Conservation (phyloP, 1,140 invertebrate genomes). For the Caenorhabditis latens region DNA sequence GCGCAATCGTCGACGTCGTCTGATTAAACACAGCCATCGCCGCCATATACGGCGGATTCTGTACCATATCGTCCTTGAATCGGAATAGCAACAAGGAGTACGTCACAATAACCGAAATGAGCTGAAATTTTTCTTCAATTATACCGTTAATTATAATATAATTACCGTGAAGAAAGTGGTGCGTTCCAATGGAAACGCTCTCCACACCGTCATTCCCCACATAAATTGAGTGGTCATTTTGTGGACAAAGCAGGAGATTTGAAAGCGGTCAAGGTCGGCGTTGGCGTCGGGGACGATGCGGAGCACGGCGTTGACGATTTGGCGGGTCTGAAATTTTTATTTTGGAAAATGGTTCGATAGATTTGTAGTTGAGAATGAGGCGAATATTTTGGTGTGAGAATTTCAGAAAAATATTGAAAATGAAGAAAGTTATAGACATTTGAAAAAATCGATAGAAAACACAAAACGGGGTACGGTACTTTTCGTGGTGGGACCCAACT, state of each 20-base stretch:
- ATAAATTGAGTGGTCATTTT: constrained; percentile 76
- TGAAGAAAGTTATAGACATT: too few relatives aligned
- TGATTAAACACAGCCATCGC: constrained; percentile 15
- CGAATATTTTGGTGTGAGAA: too few relatives aligned
- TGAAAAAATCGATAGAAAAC: too few relatives aligned
- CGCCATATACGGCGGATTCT: constrained; percentile 40
- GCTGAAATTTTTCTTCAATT: constrained; percentile 57
- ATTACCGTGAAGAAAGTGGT: constrained; percentile 74
- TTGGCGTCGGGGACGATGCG: constrained; percentile 72
- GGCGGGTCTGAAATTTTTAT: constrained; percentile 69
- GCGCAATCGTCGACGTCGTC: background rate
- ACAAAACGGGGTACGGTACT: too few relatives aligned
- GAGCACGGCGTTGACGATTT: constrained; percentile 73
- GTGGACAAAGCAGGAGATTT: constrained; percentile 75
- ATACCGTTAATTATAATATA: background rate
- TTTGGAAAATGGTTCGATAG: too few relatives aligned
- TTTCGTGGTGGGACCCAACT: too few relatives aligned
- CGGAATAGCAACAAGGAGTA: constrained; percentile 73
- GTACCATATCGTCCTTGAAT: constrained; percentile 67
- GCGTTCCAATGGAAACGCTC: constrained; percentile 74
- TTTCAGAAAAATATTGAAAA: too few relatives aligned
- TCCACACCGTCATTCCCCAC: constrained; percentile 76
- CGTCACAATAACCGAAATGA: constrained; percentile 73
- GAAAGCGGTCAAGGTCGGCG: constrained; percentile 72
- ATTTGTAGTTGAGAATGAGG: too few relatives aligned